Evolutionary conservation across 2,113 vertebrate genomes (phyloP).

Genomic region (Fregata magnificens): DNA sequence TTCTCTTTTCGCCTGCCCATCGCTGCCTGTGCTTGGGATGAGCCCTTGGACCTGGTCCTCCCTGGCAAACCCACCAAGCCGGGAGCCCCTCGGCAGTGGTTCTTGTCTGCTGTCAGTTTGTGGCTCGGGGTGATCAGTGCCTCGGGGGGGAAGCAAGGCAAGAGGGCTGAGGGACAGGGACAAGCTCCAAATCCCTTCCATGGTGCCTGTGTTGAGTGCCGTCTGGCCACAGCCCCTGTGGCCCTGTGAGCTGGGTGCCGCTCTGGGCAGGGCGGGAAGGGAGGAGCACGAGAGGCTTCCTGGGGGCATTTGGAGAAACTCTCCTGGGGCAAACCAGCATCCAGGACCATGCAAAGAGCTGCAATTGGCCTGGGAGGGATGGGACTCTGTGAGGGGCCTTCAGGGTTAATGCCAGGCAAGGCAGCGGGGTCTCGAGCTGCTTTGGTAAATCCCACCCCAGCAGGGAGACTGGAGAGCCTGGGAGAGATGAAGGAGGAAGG

Average conservation of each 20-base stretch:
- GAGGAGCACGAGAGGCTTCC: background rate
- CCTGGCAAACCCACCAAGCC: background rate
- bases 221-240: fast-evolving
- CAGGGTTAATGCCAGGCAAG: background rate
- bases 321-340: background rate
- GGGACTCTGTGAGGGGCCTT: background rate
- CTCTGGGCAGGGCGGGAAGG: background rate
- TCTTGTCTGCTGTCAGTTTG: background rate
- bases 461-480: background rate
- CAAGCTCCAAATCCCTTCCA: background rate
- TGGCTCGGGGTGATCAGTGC: fast-evolving
- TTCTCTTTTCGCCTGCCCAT: background rate
- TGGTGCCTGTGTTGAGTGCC: background rate
- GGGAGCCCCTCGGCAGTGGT: fast-evolving
- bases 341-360: background rate
- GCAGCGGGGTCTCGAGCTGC: background rate
- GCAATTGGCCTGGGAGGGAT: background rate
- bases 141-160: fast-evolving
- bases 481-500: background rate
- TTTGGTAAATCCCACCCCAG: background rate
- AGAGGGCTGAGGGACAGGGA: background rate
- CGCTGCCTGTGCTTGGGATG: background rate
- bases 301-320: background rate
- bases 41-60: background rate
- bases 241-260: background rate